Base-by-base conservation (phyloP, 2,888 invertebrate species). In the Andrena dorsata region DNA sequence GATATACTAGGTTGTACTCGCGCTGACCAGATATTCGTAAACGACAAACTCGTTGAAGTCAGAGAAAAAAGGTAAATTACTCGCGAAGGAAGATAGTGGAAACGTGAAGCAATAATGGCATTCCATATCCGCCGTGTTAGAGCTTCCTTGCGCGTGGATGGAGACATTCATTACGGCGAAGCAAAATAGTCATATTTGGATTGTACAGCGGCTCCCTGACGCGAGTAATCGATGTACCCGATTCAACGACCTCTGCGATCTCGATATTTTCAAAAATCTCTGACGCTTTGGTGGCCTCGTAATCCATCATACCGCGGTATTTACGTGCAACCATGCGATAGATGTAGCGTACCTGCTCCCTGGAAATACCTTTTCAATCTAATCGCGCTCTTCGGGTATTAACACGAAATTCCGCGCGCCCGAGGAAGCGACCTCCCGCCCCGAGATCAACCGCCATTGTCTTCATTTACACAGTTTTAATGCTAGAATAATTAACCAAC, bases 261-360 rank as follows among this genome's bases (percentile, higher is more conserved):
- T 23, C 51, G 30, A 68, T 65, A 77, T 53, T 78, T 65, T 65
- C 16, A 10, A 47, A 60, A 80, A 70, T 65, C 56, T 60, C 32
- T 41, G 32, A 23, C 20, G 20, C n/a, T 10, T 20, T 28, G 4
- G 35, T 20, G 32, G 20, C n/a, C 30, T 4, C 51, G 56, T 41
- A 71, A 79, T 72, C 68, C 66, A 68, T 80, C 80, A 72, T 41
- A 41, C 10, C 47, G 23, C 58, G 30, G 41, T 30, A 61, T 71
- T 68, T 41, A 30, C 68, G 49, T 41, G 60, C 64, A 70, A 16
- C 69, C 49, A 41, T 60, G 61, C 20, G 10, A 3, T 35, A 41
- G 7, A 64, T 32, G 26, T n/a, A 23, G 30, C 16, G 47, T 16
- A 16, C 16, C 20, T 49, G 56, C 7, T 8, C 26, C n/a, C 5